Base-by-base conservation (phyloP, 2,797 vertebrate species). In the Cynopterus sphinx region DNA sequence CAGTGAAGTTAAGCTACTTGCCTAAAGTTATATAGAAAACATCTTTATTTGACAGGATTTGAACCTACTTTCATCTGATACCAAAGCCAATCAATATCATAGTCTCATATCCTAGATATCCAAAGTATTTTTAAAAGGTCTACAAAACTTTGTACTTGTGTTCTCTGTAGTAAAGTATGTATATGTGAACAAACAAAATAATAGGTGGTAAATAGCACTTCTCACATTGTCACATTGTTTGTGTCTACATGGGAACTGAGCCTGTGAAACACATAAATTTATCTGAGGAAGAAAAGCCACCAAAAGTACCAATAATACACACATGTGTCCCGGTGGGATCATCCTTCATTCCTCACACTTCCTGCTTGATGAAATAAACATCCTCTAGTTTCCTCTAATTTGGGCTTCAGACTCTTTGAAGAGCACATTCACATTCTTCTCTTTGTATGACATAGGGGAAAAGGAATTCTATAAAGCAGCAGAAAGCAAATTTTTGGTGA, bases 401-500 rank as follows among this genome's bases (percentile, higher is more conserved):
- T 55, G 73, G 46, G 16, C 55, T 81, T 93, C 57, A 51, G 21
- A 77, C 24, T 33, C 49, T 84, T 24, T 28, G 17, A 33, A 55
- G 51, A 90, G 33, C 22, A 92, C 86, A 96, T 78, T 28, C 59
- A 26, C 78, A 5, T 96, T 79, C 10, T 95, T 88, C 41, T 96
- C 13, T 51, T 88, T n/a, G n/a, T 57, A 7, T 95, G 82, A 46
- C 78, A 91, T 15, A 68, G 91, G 28, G 36, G 65, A 91, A 67
- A 67, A 93, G 59, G 73, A 93, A 57, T 26, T 6, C 83, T 96
- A 96, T 82, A 97, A 97, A 96, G 53, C 41, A 92, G 85, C 90
- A 96, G 88, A 95, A 98, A 97, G 98, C 95, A 97, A 98, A 96
- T 91, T 96, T 96, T 74, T 94, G 87, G 96, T 96, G 96, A 98